Percentiles rank a stretch among this genome's conserved stretches.
Conservation (phyloP, 1,140 invertebrate species). For the Drosophila neocordata region DNA sequence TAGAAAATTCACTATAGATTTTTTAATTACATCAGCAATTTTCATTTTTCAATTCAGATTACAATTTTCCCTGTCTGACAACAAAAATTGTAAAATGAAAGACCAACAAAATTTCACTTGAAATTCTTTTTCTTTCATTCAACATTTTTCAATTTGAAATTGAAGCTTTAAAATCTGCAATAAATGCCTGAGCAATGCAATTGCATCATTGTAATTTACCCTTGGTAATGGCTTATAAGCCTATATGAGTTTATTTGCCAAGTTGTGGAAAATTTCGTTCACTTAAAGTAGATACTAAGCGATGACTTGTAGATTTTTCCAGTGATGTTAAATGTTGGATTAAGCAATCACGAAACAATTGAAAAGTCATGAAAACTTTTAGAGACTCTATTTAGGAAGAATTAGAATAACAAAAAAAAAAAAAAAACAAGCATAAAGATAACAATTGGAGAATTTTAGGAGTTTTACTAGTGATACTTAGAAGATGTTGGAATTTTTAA, state of each 20-base stretch:
- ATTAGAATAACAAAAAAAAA: neutral
- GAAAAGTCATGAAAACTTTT: neutral
- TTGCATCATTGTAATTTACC: neutral
- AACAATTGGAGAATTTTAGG: neutral
- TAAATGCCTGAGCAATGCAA: neutral
- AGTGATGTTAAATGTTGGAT: too few species aligned
- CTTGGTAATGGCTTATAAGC: neutral
- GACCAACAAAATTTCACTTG: neutral
- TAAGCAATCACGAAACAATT: neutral
- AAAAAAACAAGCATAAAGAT: neutral
- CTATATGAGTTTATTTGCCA: neutral
- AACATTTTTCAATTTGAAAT: neutral
- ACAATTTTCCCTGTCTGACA: neutral
- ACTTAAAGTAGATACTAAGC: neutral
- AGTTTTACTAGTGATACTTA: too few species aligned
- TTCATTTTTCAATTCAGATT: neutral
- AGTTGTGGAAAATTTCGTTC: too few species aligned
- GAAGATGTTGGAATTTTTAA: too few species aligned
- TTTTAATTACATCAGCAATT: slow-evolving; percentile 11
- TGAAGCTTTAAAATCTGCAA: neutral
- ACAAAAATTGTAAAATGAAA: neutral
- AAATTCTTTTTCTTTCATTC: neutral
- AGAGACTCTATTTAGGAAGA: neutral
- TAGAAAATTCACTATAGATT: neutral
- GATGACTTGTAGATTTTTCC: neutral